These are phyloP conservation scores for Dorcus parallelipipedus DNA, from an alignment of 2,888 invertebrate species.

Conservation along the genomic window DNA sequence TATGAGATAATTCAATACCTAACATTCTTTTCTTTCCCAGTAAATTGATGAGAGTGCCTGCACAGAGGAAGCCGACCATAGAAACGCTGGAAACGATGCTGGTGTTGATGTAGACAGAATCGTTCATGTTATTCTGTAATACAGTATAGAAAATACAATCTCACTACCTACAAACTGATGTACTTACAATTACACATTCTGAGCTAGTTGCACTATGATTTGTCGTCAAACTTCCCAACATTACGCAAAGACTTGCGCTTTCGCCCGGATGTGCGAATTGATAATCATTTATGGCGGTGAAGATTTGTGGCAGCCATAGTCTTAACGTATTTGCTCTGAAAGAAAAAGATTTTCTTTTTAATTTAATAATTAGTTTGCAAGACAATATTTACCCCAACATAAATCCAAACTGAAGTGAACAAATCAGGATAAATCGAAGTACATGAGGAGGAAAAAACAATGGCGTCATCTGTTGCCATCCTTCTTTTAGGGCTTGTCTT, in stretches of 20 bases:
- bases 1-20: conserved; percentile 42
- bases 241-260: conserved; percentile 48
- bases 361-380: too few species aligned
- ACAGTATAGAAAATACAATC: not conserved
- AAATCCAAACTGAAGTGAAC: conserved; percentile 61
- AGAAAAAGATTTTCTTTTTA: not conserved
- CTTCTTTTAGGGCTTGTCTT: conserved; percentile 55
- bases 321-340: conserved; percentile 69
- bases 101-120: conserved; percentile 63
- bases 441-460: conserved; percentile 63
- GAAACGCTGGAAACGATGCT: conserved; percentile 62
- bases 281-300: conserved; percentile 62
- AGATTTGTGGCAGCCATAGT: conserved; percentile 84
- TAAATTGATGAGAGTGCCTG: conserved; percentile 53
- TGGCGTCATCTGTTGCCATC: conserved; percentile 61
- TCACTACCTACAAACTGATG: conserved; percentile 9
- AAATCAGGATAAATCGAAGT: conserved; percentile 59
- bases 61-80: conserved; percentile 61
- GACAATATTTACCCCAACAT: conserved; percentile 58
- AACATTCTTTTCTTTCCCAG: conserved; percentile 55
- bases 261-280: conserved; percentile 34
- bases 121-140: conserved; percentile 36
- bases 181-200: conserved; percentile 41
- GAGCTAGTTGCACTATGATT: conserved; percentile 28
- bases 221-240: conserved; percentile 50